Evolutionary conservation across 2,797 vertebrate species (phyloP).

Genomic region (Myotis planiceps): DNA sequence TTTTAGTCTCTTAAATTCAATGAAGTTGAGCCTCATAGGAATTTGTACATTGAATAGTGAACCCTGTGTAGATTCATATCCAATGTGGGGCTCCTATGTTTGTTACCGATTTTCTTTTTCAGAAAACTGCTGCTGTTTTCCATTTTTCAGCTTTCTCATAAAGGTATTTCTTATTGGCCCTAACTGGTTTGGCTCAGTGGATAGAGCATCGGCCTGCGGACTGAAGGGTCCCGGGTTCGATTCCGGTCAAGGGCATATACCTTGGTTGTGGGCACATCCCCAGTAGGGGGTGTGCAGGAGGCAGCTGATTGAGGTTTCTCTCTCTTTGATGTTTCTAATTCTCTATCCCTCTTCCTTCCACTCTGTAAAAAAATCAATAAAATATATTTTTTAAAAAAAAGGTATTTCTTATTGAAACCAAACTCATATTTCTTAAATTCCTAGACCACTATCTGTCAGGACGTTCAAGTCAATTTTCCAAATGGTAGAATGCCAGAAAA

Average conservation of each 20-base stretch:
- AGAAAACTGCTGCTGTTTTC: neutral
- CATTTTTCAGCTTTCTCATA: slow-evolving; percentile 37
- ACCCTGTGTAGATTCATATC: slow-evolving; percentile 20
- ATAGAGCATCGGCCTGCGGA: no score
- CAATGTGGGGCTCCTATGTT: neutral
- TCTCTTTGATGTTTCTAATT: no score
- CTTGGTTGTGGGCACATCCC: no score
- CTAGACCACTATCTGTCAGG: neutral
- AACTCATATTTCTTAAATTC: slow-evolving; percentile 10
- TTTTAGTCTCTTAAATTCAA: slow-evolving; percentile 70
- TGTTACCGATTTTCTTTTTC: slow-evolving; percentile 38
- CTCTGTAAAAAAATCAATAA: no score
- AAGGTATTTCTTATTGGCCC: slow-evolving; percentile 73
- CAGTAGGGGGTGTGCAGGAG: no score
- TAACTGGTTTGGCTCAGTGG: no score
- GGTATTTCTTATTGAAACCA: slow-evolving; percentile 66
- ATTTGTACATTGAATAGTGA: slow-evolving; percentile 52
- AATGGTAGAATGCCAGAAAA: slow-evolving; percentile 27
- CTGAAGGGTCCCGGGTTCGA: no score
- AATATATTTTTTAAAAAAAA: no score
- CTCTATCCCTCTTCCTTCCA: no score
- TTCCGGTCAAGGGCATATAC: no score
- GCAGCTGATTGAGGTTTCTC: no score
- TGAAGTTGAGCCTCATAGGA: slow-evolving; percentile 59
- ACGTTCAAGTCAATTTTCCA: slow-evolving; percentile 20